A percentile compares a stretch with the other conserved stretches of the same genome.
Evolutionary conservation across 2,113 vertebrate species (phyloP).

Genomic region (Climacteris rufus): DNA sequence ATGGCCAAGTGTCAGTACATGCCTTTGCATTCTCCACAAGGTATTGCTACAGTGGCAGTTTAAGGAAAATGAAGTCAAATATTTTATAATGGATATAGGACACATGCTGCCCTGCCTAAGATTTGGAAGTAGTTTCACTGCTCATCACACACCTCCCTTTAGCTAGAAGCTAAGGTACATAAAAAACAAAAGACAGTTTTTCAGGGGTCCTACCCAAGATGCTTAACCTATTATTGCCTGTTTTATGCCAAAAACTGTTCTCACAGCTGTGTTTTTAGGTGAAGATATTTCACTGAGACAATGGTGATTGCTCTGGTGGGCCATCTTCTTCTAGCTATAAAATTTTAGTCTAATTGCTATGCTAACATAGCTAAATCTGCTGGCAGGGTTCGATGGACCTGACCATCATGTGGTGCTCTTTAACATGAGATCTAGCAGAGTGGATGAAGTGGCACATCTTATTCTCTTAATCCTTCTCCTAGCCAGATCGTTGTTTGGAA

Average conservation of each 20-base stretch:
- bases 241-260: neutral
- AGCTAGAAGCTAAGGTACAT: neutral
- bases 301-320: neutral
- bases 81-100: neutral
- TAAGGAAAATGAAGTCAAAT: neutral
- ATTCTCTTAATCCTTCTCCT: neutral
- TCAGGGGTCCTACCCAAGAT: neutral
- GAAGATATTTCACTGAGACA: neutral
- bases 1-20: neutral
- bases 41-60: neutral
- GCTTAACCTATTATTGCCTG: neutral
- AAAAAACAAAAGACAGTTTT: neutral
- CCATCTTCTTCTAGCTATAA: neutral
- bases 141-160: neutral
- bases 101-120: neutral
- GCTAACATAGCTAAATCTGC: neutral
- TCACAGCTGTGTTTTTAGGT: neutral
- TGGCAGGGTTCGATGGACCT: neutral
- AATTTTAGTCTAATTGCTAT: neutral
- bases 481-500: neutral
- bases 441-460: neutral
- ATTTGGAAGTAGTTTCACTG: neutral
- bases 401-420: neutral
- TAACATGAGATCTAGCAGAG: neutral
- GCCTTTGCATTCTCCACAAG: neutral